These are phyloP conservation scores for Pelodytes ibericus DNA, from an alignment of 2,797 vertebrate genomes.

Conservation along the genomic window DNA sequence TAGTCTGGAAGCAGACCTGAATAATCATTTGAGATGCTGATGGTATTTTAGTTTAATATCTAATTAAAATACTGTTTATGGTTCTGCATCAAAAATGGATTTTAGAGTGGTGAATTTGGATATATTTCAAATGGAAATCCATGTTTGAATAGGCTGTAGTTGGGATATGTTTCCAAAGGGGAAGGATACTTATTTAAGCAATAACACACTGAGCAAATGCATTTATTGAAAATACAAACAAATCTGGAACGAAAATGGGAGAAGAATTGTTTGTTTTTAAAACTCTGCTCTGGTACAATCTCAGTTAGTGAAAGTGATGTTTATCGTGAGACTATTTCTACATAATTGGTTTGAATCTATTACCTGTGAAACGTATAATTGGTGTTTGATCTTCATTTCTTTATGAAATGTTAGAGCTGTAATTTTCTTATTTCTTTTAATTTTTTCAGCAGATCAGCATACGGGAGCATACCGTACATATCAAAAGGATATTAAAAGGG, in stretches of 20 bases:
- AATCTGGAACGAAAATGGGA: not conserved
- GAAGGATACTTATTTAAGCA: not conserved
- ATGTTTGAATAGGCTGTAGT: not conserved
- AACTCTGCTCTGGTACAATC: not conserved
- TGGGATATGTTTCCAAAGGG: not conserved
- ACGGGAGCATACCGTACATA: too few species aligned
- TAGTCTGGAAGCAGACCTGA: not conserved
- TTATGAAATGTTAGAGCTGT: too few species aligned
- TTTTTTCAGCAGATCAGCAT: too few species aligned
- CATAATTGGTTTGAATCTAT: too few species aligned
- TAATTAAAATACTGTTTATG: constrained; percentile 11
- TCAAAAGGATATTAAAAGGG: too few species aligned
- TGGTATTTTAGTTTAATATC: constrained; percentile 13
- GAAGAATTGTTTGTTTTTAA: not conserved
- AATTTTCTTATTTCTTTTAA: too few species aligned
- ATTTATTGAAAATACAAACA: not conserved
- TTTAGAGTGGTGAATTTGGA: constrained; percentile 7
- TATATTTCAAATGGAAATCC: constrained; percentile 2
- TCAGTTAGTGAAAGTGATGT: too few species aligned
- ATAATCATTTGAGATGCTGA: not conserved
- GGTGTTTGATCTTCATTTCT: too few species aligned
- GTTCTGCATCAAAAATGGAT: not conserved
- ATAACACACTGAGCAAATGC: not conserved
- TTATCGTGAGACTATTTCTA: too few species aligned
- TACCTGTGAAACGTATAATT: too few species aligned